phyloP scores from a whole-genome alignment of 2,113 vertebrate genomes.

The Baryphthengus martii region DNA sequence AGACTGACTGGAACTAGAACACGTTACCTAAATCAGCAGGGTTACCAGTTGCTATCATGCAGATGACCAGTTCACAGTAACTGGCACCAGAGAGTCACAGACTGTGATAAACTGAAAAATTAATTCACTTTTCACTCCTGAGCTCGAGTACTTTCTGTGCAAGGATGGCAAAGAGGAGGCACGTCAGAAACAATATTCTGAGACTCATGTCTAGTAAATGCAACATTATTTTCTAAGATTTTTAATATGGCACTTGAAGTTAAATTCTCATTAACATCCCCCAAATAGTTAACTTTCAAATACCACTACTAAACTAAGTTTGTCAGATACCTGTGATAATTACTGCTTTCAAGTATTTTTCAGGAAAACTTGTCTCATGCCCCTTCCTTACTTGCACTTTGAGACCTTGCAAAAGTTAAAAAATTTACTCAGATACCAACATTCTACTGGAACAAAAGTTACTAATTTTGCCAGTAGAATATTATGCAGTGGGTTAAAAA shows the following conservation, averaged over 20 bases:
- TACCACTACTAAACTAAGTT: background rate
- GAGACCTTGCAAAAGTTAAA: background rate
- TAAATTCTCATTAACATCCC: background rate
- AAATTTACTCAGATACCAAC: background rate
- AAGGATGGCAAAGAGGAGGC: background rate
- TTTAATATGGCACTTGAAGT: background rate
- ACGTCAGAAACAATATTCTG: background rate
- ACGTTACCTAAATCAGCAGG: background rate
- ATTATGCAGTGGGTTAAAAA: background rate
- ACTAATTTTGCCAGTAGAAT: background rate
- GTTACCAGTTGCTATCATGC: background rate
- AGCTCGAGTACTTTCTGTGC: background rate
- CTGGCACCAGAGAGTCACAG: background rate
- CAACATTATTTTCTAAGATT: background rate
- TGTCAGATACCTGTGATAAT: background rate
- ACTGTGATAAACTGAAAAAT: background rate
- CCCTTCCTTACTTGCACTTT: background rate
- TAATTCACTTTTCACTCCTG: background rate
- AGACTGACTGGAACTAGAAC: background rate
- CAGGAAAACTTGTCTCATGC: background rate
- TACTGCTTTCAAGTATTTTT: background rate
- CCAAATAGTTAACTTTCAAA: background rate
- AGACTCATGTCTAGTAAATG: background rate
- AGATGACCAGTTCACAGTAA: background rate
- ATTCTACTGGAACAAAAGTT: background rate